Evolutionary conservation across 2,113 vertebrate genomes (phyloP).

Genomic region (Amazona vittata): DNA sequence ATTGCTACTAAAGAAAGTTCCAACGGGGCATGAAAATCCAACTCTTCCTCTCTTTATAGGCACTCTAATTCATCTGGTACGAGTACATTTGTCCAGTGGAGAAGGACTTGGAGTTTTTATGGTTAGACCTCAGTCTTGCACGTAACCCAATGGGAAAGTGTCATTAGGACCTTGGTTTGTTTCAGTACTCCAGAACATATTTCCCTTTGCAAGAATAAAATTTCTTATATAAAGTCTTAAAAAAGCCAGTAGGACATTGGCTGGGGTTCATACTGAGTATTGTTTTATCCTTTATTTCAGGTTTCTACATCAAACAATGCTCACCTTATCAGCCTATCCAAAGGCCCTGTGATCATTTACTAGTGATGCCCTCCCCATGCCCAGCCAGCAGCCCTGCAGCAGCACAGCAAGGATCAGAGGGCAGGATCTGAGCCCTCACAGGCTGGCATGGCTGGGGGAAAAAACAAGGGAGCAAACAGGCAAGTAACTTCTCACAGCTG

Average conservation of each 20-base stretch:
- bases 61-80: neutral
- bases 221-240: neutral
- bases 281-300: neutral
- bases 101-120: neutral
- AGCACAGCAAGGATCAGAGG: neutral
- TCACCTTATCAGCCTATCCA: neutral
- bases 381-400: neutral
- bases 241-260: neutral
- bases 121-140: neutral
- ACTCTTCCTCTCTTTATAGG: neutral
- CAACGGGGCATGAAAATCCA: neutral
- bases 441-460: neutral
- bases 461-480: neutral
- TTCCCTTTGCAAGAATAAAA: neutral
- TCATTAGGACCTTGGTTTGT: neutral
- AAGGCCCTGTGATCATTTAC: neutral
- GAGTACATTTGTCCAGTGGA: rapidly evolving
- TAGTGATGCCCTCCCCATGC: neutral
- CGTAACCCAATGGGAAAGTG: neutral
- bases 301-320: neutral
- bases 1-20: neutral
- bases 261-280: neutral
- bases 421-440: neutral
- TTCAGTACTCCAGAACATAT: neutral
- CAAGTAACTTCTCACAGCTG: conserved; percentile 50